These are phyloP conservation scores for Xenops minutus DNA, from an alignment of 2,797 vertebrate genomes.

Conservation along the genomic window DNA sequence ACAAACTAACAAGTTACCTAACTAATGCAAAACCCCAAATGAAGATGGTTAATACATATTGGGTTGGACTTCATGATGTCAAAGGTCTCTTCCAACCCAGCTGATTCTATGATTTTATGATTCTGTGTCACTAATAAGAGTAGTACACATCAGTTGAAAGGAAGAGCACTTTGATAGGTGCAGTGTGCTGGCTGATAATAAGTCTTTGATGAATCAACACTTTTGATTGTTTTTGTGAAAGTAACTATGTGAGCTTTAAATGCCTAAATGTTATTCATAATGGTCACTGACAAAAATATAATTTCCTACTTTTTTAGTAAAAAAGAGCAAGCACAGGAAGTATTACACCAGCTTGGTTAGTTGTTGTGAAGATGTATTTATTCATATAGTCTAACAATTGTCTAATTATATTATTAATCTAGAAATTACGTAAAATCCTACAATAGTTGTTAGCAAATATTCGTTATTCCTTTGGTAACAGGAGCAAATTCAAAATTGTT, in stretches of 20 bases:
- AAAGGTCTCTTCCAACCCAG: too few species aligned
- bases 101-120: too few species aligned
- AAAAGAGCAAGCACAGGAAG: neutral
- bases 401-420: neutral
- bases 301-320: neutral
- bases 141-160: neutral
- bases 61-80: too few species aligned
- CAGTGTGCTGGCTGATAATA: neutral
- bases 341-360: neutral
- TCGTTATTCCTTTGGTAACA: neutral
- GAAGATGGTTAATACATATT: neutral
- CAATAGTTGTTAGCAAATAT: neutral
- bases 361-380: neutral
- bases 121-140: neutral
- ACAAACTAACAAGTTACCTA: neutral
- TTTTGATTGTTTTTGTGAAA: neutral
- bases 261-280: neutral
- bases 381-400: neutral
- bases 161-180: neutral
- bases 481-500: neutral
- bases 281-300: neutral
- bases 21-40: constrained; percentile 16
- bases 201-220: neutral
- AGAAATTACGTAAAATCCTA: neutral
- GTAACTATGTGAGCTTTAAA: neutral